A percentile compares a stretch with the other conserved stretches of the same genome.
phyloP scores from a whole-genome alignment of 2,113 vertebrate genomes.

The Rattus norvegicus region GRCr8 NC_086030.1:21851501-21852000 shows the following conservation, averaged over 20 bases:
- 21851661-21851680: background rate
- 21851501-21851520: background rate
- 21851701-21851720: conserved; percentile 35
- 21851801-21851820: background rate
- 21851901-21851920: background rate
- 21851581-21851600: background rate
- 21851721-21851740: conserved; percentile 36
- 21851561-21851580: background rate
- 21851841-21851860: background rate
- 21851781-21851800: background rate
- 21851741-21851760: conserved; percentile 8
- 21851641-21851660: background rate
- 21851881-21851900: conserved; percentile 25
- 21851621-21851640: background rate
- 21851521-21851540: background rate
- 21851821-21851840: conserved; percentile 34
- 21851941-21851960: background rate
- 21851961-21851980: background rate
- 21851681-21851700: background rate
- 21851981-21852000: background rate
- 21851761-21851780: background rate
- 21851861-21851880: background rate
- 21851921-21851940: background rate
- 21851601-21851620: background rate
- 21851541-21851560: background rate